Base-by-base conservation (phyloP, 2,113 vertebrate species). In the Mus pahari region DNA sequence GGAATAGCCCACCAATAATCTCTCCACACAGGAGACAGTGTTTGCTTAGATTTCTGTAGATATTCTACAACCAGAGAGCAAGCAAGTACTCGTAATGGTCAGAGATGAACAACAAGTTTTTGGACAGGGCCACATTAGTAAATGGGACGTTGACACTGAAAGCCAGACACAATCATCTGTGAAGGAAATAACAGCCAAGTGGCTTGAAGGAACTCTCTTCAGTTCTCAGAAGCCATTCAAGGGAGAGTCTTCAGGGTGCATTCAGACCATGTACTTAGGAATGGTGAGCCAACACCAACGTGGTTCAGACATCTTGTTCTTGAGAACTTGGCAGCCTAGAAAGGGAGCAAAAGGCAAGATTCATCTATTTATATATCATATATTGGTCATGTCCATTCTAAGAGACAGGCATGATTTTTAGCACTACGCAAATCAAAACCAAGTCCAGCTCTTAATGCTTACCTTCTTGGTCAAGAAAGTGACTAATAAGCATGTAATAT, bases 11-110 rank as follows among this genome's bases (percentile, higher is more conserved):
- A 96, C 88, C 68, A 78, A 48, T 53, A 73, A 11, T 89, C 77
- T 89, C 82, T 77, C 79, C 53, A 13, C 22, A 53, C 60, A 60
- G 92, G 75, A 89, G 53, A 90, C 73, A 7, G 42, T 82, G 86
- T 92, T 86, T 92, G 71, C 93, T 90, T 89, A 95, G 81, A 86
- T 96, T 89, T 91, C 93, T 90, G 58, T 78, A 88, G 78, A 50
- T 89, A 58, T 90, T 96, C 95, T 97, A 78, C 86, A 94, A 75
- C 64, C 60, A 91, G 89, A 62, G 77, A 92, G 93, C 55, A 70
- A 48, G 64, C 84, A 36, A 48, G 58, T 16, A 28, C 73, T 82
- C 92, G 73, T 94, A 58, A 58, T 94, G 91, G 68, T 89, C 71
- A 22, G 93, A 96, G 42, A 95, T 55, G 71, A 95, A 48, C 28